Base-by-base conservation (phyloP, 2,888 invertebrate species). In the Serripes groenlandicus region DNA sequence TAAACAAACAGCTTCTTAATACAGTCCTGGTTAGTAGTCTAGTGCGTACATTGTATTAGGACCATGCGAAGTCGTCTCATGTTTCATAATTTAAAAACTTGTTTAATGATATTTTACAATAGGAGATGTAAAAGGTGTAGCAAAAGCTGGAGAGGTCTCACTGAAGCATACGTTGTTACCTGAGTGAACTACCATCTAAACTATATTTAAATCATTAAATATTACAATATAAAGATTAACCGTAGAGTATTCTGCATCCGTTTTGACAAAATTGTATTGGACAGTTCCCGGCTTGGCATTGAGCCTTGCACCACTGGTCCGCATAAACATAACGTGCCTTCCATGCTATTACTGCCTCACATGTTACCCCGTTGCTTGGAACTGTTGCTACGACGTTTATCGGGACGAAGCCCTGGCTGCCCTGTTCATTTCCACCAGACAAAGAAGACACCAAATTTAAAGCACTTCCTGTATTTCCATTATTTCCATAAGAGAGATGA, bases 221-320 rank as follows among this genome's bases (percentile, higher is more conserved):
- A n/a, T n/a, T n/a, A n/a, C n/a, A n/a, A n/a, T n/a, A n/a, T n/a
- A n/a, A 4, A 18, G 2, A 68, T 73, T 62, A 37, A 37, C 73
- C 73, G 28, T 42, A 60, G 21, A 60, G 58, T 28, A 58, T 35
- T 58, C 79, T 66, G 34, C 86, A 84, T 21, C 73, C 75, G 75
- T 79, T 73, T 37, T 78, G 69, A 66, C 86, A 86, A 34, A 84
- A 86, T 37, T 75, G 70, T 18, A 37, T 37, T 3, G 86, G 86
- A 70, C 86, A 86, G 70, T 83, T 84, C n/a, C 86, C 84, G 28
- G 75, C 64, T 15, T 78, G 71, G 56, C 87, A 88, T 73, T 88
- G 85, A 15, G 83, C 76, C 54, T 54, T 42, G 52, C 87, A 88
- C 87, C 87, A 88, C 28, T 75, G 79, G 37, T 83, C 83, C 26